These are phyloP conservation scores for Eristalis arbustorum DNA, from an alignment of 2,888 invertebrate genomes.

Conservation along the genomic window DNA sequence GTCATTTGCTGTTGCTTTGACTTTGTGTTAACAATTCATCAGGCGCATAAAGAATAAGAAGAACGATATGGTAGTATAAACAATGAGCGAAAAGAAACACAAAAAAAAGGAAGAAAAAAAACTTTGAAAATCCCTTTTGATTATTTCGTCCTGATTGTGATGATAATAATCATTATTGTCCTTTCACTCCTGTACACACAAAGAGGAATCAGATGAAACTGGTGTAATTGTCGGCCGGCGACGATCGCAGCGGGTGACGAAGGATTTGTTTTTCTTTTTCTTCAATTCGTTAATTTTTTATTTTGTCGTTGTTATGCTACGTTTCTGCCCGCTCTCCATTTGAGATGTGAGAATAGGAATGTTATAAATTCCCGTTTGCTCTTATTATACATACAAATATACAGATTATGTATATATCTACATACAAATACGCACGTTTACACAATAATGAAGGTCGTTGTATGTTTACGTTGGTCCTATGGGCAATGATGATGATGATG, in stretches of 20 bases:
- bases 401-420: background rate
- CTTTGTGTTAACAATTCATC: constrained; percentile 47
- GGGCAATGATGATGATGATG: constrained; percentile 27
- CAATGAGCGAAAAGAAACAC: background rate
- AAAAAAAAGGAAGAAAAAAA: background rate
- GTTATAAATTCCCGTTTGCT: constrained; percentile 50
- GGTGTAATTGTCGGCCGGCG: constrained; percentile 18
- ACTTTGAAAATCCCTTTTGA: constrained; percentile 45
- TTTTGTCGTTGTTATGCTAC: constrained; percentile 6
- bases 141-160: constrained; percentile 55
- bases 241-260: constrained; percentile 14
- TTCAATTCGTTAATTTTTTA: constrained; percentile 7
- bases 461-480: constrained; percentile 32
- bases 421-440: constrained; percentile 6
- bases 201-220: constrained; percentile 5
- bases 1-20: constrained; percentile 42
- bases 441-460: background rate
- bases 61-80: background rate
- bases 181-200: constrained; percentile 23
- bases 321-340: constrained; percentile 34
- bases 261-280: constrained; percentile 7
- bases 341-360: constrained; percentile 52
- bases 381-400: constrained; percentile 30
- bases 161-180: constrained; percentile 53
- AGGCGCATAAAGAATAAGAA: constrained; percentile 33